Percentiles rank a stretch among this genome's conserved stretches.
Conservation (phyloP, 1,140 invertebrate species). For the Zaprionus vittiger region DNA sequence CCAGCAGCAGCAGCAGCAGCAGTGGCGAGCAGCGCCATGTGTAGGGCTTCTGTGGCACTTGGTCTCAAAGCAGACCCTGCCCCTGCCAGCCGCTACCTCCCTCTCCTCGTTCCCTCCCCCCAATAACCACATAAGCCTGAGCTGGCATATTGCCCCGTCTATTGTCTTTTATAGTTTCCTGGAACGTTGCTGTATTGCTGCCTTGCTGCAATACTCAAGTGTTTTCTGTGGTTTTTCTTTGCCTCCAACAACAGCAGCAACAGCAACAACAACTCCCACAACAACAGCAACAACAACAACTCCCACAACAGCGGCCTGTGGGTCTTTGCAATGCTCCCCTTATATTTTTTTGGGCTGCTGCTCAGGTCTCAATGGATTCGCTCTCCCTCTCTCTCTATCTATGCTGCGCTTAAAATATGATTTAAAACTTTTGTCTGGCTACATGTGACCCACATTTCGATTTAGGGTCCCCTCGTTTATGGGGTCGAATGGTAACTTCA, state of each 20-base stretch:
- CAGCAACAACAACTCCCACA: too few species aligned
- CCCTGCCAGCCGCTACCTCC: neutral
- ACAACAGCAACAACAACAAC: neutral
- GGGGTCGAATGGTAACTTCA: neutral
- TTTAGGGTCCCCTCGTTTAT: slow-evolving; percentile 33
- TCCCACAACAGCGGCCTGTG: neutral
- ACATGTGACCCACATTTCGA: slow-evolving; percentile 48
- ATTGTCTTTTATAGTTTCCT: slow-evolving; percentile 83
- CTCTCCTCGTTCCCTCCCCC: slow-evolving; percentile 7
- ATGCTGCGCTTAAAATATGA: slow-evolving; percentile 46
- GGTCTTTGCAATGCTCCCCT: slow-evolving; percentile 16
- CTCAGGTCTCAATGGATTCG: slow-evolving; percentile 16
- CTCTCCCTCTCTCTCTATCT: slow-evolving; percentile 1
- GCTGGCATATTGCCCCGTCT: slow-evolving; percentile 77
- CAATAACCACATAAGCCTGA: slow-evolving; percentile 78
- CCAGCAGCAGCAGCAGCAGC: slow-evolving; percentile 16
- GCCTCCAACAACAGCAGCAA: neutral
- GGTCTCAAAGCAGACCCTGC: slow-evolving; percentile 11
- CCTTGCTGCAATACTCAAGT: slow-evolving; percentile 65
- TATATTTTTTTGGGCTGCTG: slow-evolving; percentile 16
- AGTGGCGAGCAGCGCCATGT: slow-evolving; percentile 8
- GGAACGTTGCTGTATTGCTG: slow-evolving; percentile 60
- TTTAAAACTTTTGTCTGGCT: slow-evolving; percentile 51
- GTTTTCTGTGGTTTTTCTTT: slow-evolving; percentile 60
- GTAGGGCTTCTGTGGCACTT: slow-evolving; percentile 63